phyloP scores from a whole-genome alignment of 2,113 vertebrate species.

The Galbula dea region DNA sequence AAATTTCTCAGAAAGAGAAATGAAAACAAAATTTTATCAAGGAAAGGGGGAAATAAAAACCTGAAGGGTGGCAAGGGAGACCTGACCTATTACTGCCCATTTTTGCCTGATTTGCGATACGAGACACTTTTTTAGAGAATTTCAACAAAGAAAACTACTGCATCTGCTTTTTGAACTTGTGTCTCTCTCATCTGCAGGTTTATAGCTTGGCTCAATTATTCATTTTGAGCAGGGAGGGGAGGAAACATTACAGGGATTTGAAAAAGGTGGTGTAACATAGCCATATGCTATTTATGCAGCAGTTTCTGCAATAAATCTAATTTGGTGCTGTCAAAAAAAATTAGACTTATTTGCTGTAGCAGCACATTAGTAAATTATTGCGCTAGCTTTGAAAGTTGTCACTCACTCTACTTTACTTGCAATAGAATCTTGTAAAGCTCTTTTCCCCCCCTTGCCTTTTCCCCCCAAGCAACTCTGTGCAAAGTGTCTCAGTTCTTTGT shows the following conservation, averaged over 20 bases:
- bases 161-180: conserved; percentile 70
- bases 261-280: conserved; percentile 80
- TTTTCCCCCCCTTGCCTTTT: not conserved
- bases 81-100: not conserved
- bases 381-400: conserved; percentile 77
- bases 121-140: not conserved
- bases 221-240: conserved; percentile 66
- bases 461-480: conserved; percentile 26
- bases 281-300: conserved; percentile 83
- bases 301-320: conserved; percentile 83
- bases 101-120: not conserved
- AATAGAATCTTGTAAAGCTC: conserved; percentile 42
- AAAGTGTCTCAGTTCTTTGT: conserved; percentile 71
- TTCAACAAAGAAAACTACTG: conserved; percentile 51
- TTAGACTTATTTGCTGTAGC: conserved; percentile 80
- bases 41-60: not conserved
- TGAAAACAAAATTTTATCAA: not conserved
- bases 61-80: not conserved
- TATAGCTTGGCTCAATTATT: conserved; percentile 74
- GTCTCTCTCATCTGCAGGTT: conserved; percentile 53
- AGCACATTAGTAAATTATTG: conserved; percentile 79
- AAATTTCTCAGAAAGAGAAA: conserved; percentile 35
- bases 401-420: conserved; percentile 68
- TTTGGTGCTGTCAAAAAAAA: conserved; percentile 80
- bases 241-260: conserved; percentile 70